Base-by-base conservation (phyloP, 2,113 vertebrate species). In the Nycticryphes semicollaris region DNA sequence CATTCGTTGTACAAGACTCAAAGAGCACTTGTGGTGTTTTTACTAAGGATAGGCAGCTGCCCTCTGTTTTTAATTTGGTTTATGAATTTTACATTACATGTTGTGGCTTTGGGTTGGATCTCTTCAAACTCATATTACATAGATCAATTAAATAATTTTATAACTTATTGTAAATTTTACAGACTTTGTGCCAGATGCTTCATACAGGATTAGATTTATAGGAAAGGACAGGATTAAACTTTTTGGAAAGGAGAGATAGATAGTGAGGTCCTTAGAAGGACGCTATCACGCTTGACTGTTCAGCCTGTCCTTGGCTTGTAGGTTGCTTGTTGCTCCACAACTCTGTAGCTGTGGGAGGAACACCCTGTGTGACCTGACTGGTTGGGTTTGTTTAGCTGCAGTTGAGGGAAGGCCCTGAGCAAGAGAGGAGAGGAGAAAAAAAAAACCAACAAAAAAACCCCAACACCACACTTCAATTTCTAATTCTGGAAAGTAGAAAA, bases 401-500 rank as follows among this genome's bases (percentile, higher is more conserved):
- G 57, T 68, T 87, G 48, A 68, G 66, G 48, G 73, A 90, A 78
- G 73, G 85, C 80, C 69, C 11, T 84, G 48, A 90, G 83, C 80
- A 90, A 92, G 48, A 72, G 5, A 50, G 13, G 15, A 79, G 35
- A 27, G 50, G 10, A 20, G 9, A 23, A 13, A 3, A 70, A 86
- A 63, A 89, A 89, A 18, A 22, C n/a, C n/a, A 47, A 47, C 13
- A 3, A 70, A 86, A 63, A 91, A 89, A 23, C 5, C 12, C 39
- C 39, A 39, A 39, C 39, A 39, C 39, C 39, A 39, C 12, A 12
- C 48, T 87, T 89, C 47, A 9, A 64, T 75, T 84, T 87, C 75
- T 79, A 73, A 84, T 89, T 89, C 87, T 93, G 87, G 81, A 90
- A 93, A 87, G 84, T 7, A 84, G 73, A 69, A 82, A 87, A 96